These are phyloP conservation scores for Heliconius aoede DNA, from an alignment of 2,888 invertebrate genomes.

Conservation along the genomic window DNA sequence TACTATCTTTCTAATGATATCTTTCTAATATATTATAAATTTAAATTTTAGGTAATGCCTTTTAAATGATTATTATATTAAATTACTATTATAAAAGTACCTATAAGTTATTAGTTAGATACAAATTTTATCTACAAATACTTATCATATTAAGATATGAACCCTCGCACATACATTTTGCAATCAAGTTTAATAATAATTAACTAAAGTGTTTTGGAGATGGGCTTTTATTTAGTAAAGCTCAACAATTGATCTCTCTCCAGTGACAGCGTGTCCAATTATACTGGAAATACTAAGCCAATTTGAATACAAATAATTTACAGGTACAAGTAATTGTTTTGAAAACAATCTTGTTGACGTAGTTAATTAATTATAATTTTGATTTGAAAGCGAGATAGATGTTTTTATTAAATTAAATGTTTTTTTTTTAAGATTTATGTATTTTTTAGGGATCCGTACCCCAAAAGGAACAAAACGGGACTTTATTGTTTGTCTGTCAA, in stretches of 20 bases:
- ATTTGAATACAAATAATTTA: constrained; percentile 52
- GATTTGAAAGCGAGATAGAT: background rate
- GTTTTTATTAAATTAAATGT: too few relatives aligned
- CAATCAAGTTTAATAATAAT: constrained; percentile 7
- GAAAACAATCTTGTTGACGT: constrained; percentile 37
- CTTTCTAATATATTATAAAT: too few relatives aligned
- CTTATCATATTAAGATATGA: background rate
- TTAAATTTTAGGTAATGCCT: too few relatives aligned
- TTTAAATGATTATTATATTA: too few relatives aligned
- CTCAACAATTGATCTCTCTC: constrained; percentile 49
- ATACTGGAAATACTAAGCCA: constrained; percentile 57
- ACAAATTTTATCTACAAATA: background rate
- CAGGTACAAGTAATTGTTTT: constrained; percentile 42
- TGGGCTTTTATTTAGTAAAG: constrained; percentile 17
- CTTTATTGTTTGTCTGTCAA: too few relatives aligned
- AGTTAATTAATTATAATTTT: constrained; percentile 4
- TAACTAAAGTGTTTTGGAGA: background rate
- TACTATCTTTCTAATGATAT: too few relatives aligned
- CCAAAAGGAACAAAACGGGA: too few relatives aligned
- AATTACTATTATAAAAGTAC: too few relatives aligned
- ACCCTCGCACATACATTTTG: background rate
- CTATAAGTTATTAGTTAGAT: background rate
- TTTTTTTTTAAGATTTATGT: too few relatives aligned
- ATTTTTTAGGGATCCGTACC: too few relatives aligned
- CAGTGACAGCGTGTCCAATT: constrained; percentile 59